These are phyloP conservation scores for Dysidea cf. avara DNA, from an alignment of 37 sponge, comb jelly and placozoan species.

Conservation along the genomic window DNA sequence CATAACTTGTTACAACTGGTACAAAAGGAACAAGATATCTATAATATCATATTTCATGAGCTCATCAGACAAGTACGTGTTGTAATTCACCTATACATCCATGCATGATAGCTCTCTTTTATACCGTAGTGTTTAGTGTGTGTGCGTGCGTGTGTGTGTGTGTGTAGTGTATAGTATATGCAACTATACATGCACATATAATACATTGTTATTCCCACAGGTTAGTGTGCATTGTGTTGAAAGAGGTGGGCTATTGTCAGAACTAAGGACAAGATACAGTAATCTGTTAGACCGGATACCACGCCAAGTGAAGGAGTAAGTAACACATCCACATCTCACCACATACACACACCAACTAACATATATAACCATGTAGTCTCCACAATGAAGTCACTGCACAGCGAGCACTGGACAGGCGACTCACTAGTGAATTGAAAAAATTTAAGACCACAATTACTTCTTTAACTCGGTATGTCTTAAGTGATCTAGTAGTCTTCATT, in stretches of 20 bases:
- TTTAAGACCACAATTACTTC: slow-evolving; percentile 72
- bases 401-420: slow-evolving; percentile 86
- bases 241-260: slow-evolving; percentile 87
- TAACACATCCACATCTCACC: background rate
- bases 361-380: slow-evolving; percentile 37
- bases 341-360: no score
- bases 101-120: background rate
- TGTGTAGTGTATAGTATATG: slow-evolving; percentile 10
- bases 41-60: slow-evolving; percentile 96
- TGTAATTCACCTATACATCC: background rate
- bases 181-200: background rate
- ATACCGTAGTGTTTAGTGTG: slow-evolving; percentile 20
- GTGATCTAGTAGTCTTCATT: background rate
- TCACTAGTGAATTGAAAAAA: slow-evolving; percentile 73
- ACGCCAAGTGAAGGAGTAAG: slow-evolving; percentile 82
- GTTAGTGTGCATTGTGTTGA: slow-evolving; percentile 93
- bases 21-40: slow-evolving; percentile 90
- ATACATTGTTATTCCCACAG: slow-evolving; percentile 25
- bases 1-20: slow-evolving; percentile 88
- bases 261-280: slow-evolving; percentile 75
- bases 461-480: slow-evolving; percentile 55
- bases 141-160: slow-evolving; percentile 4
- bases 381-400: slow-evolving; percentile 95
- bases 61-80: slow-evolving; percentile 88
- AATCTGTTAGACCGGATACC: slow-evolving; percentile 86